Percentiles rank a stretch among this genome's conserved stretches.
Conservation (phyloP, 2,797 vertebrate genomes). For the Clarias platycephalus region DNA sequence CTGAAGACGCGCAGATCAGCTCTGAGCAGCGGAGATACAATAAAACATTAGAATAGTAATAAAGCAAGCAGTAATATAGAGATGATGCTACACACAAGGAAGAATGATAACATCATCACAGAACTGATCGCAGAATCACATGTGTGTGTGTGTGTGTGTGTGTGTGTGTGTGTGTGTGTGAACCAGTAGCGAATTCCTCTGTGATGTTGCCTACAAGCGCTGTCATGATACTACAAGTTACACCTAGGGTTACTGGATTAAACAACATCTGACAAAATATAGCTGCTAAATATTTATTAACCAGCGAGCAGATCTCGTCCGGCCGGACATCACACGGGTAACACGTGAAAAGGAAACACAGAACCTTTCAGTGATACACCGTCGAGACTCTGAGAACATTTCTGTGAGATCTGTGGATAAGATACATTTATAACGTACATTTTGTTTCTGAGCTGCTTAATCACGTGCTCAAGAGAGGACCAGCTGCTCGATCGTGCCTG, state of each 20-base stretch:
- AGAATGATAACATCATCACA: not conserved
- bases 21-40: conserved; percentile 49
- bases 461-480: not conserved
- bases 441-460: not conserved
- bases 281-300: not conserved
- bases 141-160: not conserved
- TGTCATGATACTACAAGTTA: not conserved
- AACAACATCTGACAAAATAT: too few species aligned
- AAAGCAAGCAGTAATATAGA: not conserved
- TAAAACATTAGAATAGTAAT: not conserved
- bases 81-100: not conserved
- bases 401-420: not conserved
- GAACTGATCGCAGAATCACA: not conserved
- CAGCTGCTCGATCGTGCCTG: not conserved
- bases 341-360: not conserved
- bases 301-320: not conserved
- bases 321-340: not conserved
- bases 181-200: not conserved
- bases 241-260: too few species aligned
- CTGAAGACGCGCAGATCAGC: conserved; percentile 54
- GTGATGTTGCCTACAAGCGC: too few species aligned
- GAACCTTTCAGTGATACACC: not conserved
- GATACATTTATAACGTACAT: not conserved
- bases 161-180: not conserved
- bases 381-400: not conserved